Percentiles rank a stretch among this genome's conserved stretches.
Conservation (phyloP, 2,888 invertebrate species). For the Ochropleura plecta region DNA sequence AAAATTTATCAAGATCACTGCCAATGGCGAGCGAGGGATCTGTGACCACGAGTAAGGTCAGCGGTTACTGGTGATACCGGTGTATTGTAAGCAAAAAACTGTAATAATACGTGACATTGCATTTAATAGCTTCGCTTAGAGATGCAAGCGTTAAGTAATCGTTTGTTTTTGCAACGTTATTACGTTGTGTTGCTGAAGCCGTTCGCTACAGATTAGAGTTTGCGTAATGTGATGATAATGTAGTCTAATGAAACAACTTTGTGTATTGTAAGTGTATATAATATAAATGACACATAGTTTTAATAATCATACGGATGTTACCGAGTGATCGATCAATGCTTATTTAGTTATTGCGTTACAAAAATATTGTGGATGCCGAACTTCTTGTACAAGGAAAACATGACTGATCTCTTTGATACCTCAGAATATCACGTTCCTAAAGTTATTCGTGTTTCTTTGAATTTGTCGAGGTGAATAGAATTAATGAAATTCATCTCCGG, state of each 20-base stretch:
- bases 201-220: conserved; percentile 31
- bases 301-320: conserved; percentile 8
- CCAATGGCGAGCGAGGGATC: conserved; percentile 79
- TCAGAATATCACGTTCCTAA: conserved; percentile 29
- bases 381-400: conserved; percentile 29
- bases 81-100: conserved; percentile 59
- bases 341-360: conserved; percentile 16
- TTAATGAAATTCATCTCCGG: conserved; percentile 32
- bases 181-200: conserved; percentile 22
- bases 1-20: conserved; percentile 87
- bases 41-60: conserved; percentile 75
- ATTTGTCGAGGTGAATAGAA: conserved; percentile 26
- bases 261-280: conserved; percentile 11
- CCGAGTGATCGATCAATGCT: conserved; percentile 32
- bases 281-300: conserved; percentile 11
- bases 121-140: conserved; percentile 41
- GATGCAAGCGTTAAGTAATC: conserved; percentile 35
- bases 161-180: conserved; percentile 39
- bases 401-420: conserved; percentile 25
- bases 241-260: conserved; percentile 19
- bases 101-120: conserved; percentile 59
- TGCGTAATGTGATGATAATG: conserved; percentile 31
- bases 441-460: conserved; percentile 36
- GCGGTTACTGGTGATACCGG: conserved; percentile 45
- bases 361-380: conserved; percentile 8